Evolutionary conservation across 2,113 vertebrate genomes (phyloP), one percentile per base, ranked within the genome.

Genomic region (Triplophysa dalaica): DNA sequence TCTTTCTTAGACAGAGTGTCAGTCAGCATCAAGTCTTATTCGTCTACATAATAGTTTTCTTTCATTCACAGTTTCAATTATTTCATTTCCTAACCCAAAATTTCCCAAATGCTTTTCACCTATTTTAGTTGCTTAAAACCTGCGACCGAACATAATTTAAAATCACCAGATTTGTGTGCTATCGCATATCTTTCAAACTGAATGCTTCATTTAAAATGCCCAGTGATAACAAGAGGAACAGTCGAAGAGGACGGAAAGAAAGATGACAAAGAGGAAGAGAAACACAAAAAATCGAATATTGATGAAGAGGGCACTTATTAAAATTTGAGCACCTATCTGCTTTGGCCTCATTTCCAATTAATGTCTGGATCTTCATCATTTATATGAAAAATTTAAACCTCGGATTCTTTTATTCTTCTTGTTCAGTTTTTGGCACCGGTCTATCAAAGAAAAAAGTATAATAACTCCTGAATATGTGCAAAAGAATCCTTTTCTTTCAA

Each of bases 301-400:
- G 75, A 77, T 77, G 75, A 62, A 77, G 62, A 77, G 75, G 61
- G 75, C 75, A 65, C 61, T 77, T 77, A 77, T 77, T 66, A 77
- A 77, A 77, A 65, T 77, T 77, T 66, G 75, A 77, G 75, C 62
- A 77, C 75, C 75, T 77, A 77, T 77, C 75, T 64, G 62, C 75
- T 77, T 38, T 77, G 75, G 75, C 62, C 45, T 77, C 75, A 48
- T 65, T 77, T 77, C 61, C 75, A 77, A 65, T 77, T 77, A 77
- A 77, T 65, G 75, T 54, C 62, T 38, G 45, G 62, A 65, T 77
- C 73, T 29, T 63, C 73, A 75, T 75, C 75, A 52, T 62, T 65
- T 77, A 65, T 65, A 54, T 65, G 62, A 77, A 77, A 77, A 54
- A 65, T 77, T 77, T n/a, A 77, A 64, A 77, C 9, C 62, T 52